Conservation (phyloP, 2,797 vertebrate species). For the Phoxinus dragarum region DNA sequence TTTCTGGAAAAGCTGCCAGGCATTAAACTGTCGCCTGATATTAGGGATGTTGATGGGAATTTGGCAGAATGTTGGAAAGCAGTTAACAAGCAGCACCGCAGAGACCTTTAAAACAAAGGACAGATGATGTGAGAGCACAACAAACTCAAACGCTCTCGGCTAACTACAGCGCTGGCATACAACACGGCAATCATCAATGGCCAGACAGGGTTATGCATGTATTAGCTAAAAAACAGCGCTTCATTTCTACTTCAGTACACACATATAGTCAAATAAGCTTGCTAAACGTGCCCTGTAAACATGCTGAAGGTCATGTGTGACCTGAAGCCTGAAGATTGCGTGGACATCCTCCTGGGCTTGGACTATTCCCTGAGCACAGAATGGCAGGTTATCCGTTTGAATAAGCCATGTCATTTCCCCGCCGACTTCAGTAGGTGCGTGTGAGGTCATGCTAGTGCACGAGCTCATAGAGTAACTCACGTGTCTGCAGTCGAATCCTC, state of each 20-base stretch:
- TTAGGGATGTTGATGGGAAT: constrained; percentile 21
- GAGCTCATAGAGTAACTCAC: not conserved
- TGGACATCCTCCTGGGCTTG: not conserved
- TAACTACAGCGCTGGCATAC: not conserved
- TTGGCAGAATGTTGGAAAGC: constrained; percentile 24
- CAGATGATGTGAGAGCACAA: constrained; percentile 30
- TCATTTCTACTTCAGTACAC: not conserved
- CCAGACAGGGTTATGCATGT: not conserved
- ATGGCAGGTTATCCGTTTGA: not conserved
- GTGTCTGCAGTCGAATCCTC: not conserved
- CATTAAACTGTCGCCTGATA: constrained; percentile 24
- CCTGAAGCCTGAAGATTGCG: not conserved
- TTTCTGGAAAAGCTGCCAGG: constrained; percentile 10
- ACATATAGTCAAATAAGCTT: constrained; percentile 25
- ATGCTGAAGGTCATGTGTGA: not conserved
- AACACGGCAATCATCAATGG: constrained; percentile 4
- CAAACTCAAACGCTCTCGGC: constrained; percentile 15
- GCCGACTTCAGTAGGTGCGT: not conserved
- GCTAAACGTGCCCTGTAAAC: constrained; percentile 34
- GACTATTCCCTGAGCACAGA: not conserved
- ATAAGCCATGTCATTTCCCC: not conserved
- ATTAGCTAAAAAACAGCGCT: constrained; percentile 1
- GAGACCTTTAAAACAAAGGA: constrained; percentile 31
- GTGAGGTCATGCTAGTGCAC: not conserved
- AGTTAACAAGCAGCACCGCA: constrained; percentile 12